Base-by-base conservation (phyloP, 1,140 invertebrate species). In the Lordiphosa stackelbergi region DNA sequence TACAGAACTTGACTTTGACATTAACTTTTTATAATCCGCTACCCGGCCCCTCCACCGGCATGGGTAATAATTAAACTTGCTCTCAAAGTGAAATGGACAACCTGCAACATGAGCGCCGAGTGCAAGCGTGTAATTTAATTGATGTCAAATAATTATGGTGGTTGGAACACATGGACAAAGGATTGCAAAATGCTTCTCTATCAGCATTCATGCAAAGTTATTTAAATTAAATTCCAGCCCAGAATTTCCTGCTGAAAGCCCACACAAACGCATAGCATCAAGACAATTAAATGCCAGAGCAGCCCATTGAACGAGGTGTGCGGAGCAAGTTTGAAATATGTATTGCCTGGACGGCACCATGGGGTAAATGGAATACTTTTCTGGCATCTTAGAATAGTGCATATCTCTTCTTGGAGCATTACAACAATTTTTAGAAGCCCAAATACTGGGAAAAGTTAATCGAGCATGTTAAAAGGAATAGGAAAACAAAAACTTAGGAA, bases 161-260 rank as follows among this genome's bases (percentile, higher is more conserved):
- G 53, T 51, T 61, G 35, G 36, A 41, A 47, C 4, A 31, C 6
- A 19, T 43, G 53, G 28, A 22, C 16, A n/a, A 42, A 13, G 13
- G 24, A 40, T 61, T 69, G 45, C 38, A 69, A 56, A 69, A 61
- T 34, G 51, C 51, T 49, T 38, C 31, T 56, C 57, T 75, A 70
- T 69, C 56, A 49, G 42, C 49, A 13, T 40, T 45, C 46, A 69
- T 60, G 64, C 56, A 65, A 73, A 81, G 77, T 69, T 84, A 83
- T 81, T 81, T 81, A 81, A 81, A 77, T 83, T 83, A 81, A 81
- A 81, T 81, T 81, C 77, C 77, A 66, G 31, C 51, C 57, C 69
- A 54, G 51, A 56, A 38, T 49, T 31, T 57, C 48, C 48, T 41
- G 47, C 45, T 42, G 12, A 45, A 46, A 35, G 51, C 36, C 36